These are phyloP conservation scores for Cichlasoma orientale DNA, from an alignment of 2,797 vertebrate species.

Conservation along the genomic window DNA sequence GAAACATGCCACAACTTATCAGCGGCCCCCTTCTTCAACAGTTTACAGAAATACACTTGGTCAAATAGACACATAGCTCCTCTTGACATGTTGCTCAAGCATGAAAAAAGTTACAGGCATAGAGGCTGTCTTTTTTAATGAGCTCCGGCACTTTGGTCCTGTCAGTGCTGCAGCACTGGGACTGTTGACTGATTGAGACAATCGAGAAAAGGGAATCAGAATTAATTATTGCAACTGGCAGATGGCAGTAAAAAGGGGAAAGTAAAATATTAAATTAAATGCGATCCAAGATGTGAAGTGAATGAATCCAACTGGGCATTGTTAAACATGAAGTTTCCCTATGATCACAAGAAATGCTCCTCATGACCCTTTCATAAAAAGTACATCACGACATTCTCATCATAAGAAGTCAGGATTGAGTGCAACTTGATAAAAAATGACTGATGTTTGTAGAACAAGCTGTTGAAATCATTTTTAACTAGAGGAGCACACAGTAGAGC, in stretches of 20 bases:
- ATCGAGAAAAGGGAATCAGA: conserved; percentile 1
- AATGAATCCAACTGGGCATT: neutral
- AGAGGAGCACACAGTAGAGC: too few relatives aligned
- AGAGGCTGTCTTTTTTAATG: conserved; percentile 2
- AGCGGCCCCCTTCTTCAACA: conserved; percentile 5
- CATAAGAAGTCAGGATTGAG: neutral
- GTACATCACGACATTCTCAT: neutral
- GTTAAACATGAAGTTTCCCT: neutral
- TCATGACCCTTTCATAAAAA: neutral
- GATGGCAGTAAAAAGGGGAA: neutral
- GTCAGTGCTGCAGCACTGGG: conserved; percentile 8
- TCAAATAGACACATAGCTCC: neutral
- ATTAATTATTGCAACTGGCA: neutral
- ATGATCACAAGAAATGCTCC: neutral
- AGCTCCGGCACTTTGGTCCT: conserved; percentile 2
- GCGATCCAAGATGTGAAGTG: neutral
- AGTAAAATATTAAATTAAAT: neutral
- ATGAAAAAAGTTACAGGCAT: neutral
- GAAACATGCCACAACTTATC: conserved; percentile 12
- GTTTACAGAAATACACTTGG: neutral
- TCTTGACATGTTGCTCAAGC: neutral
- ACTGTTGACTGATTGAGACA: neutral
- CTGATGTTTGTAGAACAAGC: neutral
- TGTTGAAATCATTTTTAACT: neutral
- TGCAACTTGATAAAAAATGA: neutral